These are phyloP conservation scores for Heliconius melpomene DNA, from an alignment of 1,140 invertebrate genomes.

Conservation along the genomic window DNA sequence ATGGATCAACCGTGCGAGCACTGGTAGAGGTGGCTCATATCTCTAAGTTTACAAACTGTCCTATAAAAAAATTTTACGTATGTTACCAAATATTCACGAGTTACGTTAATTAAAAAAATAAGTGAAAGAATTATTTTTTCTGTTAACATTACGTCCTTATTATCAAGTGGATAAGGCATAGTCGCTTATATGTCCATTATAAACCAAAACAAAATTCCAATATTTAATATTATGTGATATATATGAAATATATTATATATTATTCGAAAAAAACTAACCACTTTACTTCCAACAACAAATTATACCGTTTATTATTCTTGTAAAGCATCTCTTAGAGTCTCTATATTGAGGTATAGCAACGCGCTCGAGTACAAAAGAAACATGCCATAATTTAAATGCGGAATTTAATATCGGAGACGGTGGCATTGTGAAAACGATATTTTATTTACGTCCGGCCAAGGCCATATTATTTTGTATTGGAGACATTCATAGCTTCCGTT, in stretches of 20 bases:
- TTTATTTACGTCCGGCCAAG: constrained; percentile 35
- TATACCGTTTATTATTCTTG: neutral
- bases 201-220: neutral
- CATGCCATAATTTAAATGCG: constrained; percentile 43
- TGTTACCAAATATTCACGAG: too few relatives aligned
- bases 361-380: constrained; percentile 34
- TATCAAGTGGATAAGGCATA: too few relatives aligned
- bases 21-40: too few relatives aligned
- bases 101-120: too few relatives aligned
- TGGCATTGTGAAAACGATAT: constrained; percentile 36
- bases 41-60: too few relatives aligned
- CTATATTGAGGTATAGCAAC: constrained; percentile 21
- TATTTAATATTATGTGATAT: neutral
- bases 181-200: neutral
- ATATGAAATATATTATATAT: too few relatives aligned
- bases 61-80: too few relatives aligned
- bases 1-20: too few relatives aligned
- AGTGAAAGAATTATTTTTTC: too few relatives aligned
- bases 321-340: neutral
- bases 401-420: constrained; percentile 41
- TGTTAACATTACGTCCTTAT: too few relatives aligned
- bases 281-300: constrained; percentile 7
- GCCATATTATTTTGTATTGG: constrained; percentile 57
- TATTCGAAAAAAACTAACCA: neutral
- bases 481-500: constrained; percentile 58